Evolutionary conservation across 2,888 invertebrate genomes (phyloP).

Genomic region (Xestia xanthographa): DNA sequence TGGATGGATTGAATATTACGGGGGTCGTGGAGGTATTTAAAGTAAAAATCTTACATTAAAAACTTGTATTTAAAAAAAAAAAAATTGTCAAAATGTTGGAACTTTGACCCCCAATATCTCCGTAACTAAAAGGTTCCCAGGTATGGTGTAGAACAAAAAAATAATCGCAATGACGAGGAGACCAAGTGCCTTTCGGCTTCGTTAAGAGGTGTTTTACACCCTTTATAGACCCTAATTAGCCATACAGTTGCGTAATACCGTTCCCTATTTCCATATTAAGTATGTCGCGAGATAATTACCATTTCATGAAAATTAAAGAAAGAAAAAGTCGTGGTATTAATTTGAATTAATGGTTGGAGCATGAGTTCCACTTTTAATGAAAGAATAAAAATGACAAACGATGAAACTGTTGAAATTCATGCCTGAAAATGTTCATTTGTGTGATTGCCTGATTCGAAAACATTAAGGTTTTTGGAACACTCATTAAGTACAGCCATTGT

Average conservation of each 20-base stretch:
- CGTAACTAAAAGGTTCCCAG: too few species aligned
- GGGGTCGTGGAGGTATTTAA: too few species aligned
- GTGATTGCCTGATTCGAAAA: slow-evolving; percentile 16
- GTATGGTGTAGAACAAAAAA: too few species aligned
- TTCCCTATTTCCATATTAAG: slow-evolving; percentile 13
- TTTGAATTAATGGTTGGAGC: slow-evolving; percentile 16
- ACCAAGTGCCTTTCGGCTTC: too few species aligned
- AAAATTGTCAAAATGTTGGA: too few species aligned
- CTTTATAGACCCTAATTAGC: not conserved
- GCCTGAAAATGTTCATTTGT: slow-evolving; percentile 27
- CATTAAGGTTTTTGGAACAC: not conserved
- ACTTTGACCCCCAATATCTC: too few species aligned
- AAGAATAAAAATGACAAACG: slow-evolving; percentile 31
- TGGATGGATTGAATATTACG: too few species aligned
- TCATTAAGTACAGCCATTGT: not conserved
- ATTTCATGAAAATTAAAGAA: slow-evolving; percentile 7
- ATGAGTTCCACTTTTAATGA: slow-evolving; percentile 11
- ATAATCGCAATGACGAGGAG: too few species aligned
- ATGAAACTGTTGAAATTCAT: slow-evolving; percentile 32
- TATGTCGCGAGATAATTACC: not conserved
- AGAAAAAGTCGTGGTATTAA: not conserved
- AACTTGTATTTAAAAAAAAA: too few species aligned
- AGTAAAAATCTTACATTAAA: too few species aligned
- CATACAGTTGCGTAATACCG: not conserved
- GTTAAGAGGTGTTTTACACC: too few species aligned